A percentile compares a stretch with the other conserved stretches of the same genome.
phyloP scores from a whole-genome alignment of 2,888 invertebrate species.

The Chloroclysta siterata region DNA sequence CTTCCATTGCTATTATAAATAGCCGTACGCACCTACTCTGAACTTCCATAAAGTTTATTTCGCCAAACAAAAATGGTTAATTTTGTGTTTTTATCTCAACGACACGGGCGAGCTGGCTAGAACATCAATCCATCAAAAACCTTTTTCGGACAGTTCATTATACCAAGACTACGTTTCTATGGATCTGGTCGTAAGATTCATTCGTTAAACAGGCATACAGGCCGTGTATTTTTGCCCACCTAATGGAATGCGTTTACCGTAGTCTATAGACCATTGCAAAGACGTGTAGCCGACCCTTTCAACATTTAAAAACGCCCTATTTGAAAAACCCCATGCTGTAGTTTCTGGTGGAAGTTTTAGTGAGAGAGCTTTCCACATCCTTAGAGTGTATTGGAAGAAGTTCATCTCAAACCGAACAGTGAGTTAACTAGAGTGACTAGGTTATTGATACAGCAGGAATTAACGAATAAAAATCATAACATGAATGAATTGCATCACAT shows the following conservation, averaged over 20 bases:
- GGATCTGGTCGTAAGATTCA: too few species aligned
- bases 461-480: not conserved
- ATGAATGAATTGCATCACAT: slow-evolving; percentile 12
- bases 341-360: too few species aligned
- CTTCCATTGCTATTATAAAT: slow-evolving; percentile 17
- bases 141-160: slow-evolving; percentile 1
- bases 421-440: not conserved
- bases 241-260: too few species aligned
- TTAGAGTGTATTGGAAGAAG: too few species aligned
- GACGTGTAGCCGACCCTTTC: too few species aligned
- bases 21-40: not conserved
- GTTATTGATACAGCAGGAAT: not conserved
- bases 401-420: too few species aligned
- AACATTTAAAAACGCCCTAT: too few species aligned
- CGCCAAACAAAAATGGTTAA: not conserved
- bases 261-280: too few species aligned
- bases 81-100: not conserved
- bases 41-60: slow-evolving; percentile 1
- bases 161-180: slow-evolving; percentile 3
- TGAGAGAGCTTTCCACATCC: too few species aligned
- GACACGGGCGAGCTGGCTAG: not conserved
- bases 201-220: too few species aligned
- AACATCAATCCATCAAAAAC: slow-evolving; percentile 16
- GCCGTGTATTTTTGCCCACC: too few species aligned
- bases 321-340: too few species aligned